A percentile compares a stretch with the other conserved stretches of the same genome.
Evolutionary conservation across 2,888 invertebrate genomes (phyloP).

Genomic region (Pachymerium ferrugineum): DNA sequence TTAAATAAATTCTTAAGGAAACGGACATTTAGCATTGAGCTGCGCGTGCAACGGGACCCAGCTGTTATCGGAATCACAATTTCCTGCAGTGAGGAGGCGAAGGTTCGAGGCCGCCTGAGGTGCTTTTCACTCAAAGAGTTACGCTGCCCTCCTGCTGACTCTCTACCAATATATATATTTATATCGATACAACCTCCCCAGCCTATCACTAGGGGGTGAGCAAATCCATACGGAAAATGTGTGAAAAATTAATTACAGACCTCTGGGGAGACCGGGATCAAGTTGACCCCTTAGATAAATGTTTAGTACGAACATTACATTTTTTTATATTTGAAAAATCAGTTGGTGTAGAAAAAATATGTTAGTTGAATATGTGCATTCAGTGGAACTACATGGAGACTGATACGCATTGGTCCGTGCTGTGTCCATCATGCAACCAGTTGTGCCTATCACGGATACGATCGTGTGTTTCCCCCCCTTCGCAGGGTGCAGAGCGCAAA

Average conservation of each 20-base stretch:
- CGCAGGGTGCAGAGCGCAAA: neutral
- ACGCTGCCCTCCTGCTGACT: neutral
- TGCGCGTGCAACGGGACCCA: too few species aligned
- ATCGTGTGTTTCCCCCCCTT: neutral
- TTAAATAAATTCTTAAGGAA: conserved; percentile 5
- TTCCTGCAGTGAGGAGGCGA: neutral
- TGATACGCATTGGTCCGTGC: conserved; percentile 6
- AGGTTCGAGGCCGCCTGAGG: conserved; percentile 5
- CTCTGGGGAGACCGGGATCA: too few species aligned
- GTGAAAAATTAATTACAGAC: neutral
- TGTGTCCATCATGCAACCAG: conserved; percentile 17
- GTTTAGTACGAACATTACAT: too few species aligned
- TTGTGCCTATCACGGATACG: conserved; percentile 16
- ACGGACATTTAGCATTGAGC: conserved; percentile 3
- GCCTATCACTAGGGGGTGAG: neutral
- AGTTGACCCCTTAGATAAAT: too few species aligned
- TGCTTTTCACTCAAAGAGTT: conserved; percentile 15
- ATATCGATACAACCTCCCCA: neutral
- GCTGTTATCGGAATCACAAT: conserved; percentile 10
- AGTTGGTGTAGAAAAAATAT: too few species aligned
- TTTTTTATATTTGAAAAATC: too few species aligned
- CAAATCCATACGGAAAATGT: neutral
- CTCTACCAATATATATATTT: neutral
- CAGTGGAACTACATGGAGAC: neutral
- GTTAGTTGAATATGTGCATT: neutral